These are phyloP conservation scores for Oreortyx pictus DNA, from an alignment of 2,797 vertebrate species.

Conservation along the genomic window DNA sequence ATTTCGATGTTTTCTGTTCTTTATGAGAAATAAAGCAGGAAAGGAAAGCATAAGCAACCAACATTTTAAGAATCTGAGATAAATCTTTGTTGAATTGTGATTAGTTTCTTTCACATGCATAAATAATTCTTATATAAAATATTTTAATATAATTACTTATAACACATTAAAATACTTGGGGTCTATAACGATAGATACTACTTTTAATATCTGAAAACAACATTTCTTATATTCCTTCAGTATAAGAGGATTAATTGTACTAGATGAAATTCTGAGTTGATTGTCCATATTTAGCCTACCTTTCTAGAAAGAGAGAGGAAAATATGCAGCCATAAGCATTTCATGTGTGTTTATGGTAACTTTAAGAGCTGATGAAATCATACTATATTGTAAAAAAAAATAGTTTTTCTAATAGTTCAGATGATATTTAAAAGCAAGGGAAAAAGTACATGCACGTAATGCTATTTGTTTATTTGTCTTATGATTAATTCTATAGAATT, in stretches of 20 bases:
- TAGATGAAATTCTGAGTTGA: not conserved
- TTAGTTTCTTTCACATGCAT: not conserved
- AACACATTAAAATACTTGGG: not conserved
- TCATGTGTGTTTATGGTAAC: not conserved
- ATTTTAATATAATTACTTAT: not conserved
- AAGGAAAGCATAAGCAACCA: not conserved
- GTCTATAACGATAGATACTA: not conserved
- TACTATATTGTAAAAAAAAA: not conserved
- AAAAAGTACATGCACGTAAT: not conserved
- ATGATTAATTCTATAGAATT: not conserved
- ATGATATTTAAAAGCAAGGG: not conserved
- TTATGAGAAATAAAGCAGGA: not conserved
- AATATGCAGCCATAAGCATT: accelerated
- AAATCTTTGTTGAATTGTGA: not conserved
- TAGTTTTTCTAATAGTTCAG: not conserved
- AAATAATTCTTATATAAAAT: not conserved
- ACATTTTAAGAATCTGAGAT: not conserved
- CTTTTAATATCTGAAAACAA: not conserved
- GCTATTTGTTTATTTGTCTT: not conserved
- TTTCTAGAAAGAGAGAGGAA: not conserved
- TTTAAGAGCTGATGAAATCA: not conserved
- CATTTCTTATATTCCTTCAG: not conserved
- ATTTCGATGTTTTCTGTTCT: not conserved
- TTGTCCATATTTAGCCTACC: not conserved
- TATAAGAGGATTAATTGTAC: not conserved